Evolutionary conservation across 2,797 vertebrate genomes (phyloP), one percentile per base, ranked within the genome.

Genomic region (Emys orbicularis): DNA sequence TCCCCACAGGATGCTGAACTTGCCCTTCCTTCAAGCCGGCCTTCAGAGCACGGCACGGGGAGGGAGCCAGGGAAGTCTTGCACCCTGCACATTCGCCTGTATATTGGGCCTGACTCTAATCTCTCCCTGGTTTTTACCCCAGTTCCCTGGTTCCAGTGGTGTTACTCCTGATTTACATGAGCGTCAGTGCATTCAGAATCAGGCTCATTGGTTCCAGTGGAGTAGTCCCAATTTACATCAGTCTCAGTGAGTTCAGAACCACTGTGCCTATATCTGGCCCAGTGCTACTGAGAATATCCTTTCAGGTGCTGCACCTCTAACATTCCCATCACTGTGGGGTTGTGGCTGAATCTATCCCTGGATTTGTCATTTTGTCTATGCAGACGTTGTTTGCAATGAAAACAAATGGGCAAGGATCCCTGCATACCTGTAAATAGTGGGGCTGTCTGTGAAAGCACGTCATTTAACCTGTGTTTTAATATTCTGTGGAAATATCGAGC

Each of bases 201-300:
- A 0, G 0, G 27, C n/a, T 57, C 1, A 0, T 56, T 31, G 41
- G 16, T 68, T 2, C 4, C 0, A 0, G 47, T 25, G 53, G 34
- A n/a, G 12, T 37, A 25, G 10, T 25, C 7, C 8, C 5, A 4
- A 15, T n/a, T 89, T 1, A 0, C 0, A 23, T n/a, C 5, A 6
- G 11, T 0, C n/a, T 23, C n/a, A 72, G 1, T 2, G 0, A 2
- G 59, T 0, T 57, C 16, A 0, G 0, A 1, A 49, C 29, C 1
- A 6, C 47, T 23, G 83, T 34, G 8, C 3, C 61, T 0, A 4
- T 9, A 7, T 37, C 9, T 1, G 87, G 5, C 34, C 72, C 27
- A 3, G 72, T 0, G 0, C n/a, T 74, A 9, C 59, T 0, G 0
- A 52, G 54, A 50, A 53, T 84, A 6, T 0, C 27, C 50, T 65